A percentile compares a stretch with the other conserved stretches of the same genome.
Evolutionary conservation across 2,888 invertebrate species (phyloP).

Genomic region (Diogma glabrata): DNA sequence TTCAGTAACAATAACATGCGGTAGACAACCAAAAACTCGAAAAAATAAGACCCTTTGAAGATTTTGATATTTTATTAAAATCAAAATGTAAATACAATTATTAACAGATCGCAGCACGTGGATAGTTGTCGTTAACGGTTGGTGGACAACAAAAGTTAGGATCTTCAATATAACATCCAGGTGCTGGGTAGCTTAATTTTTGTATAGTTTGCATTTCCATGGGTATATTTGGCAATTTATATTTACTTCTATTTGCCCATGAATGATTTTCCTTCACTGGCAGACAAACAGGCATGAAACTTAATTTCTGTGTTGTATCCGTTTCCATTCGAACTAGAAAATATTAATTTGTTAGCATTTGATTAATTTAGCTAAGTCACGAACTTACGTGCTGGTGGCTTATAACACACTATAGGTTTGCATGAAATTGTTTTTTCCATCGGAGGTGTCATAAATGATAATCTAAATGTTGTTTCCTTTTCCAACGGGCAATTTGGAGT

Average conservation of each 20-base stretch:
- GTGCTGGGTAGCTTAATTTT: constrained; percentile 48
- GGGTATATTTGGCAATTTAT: constrained; percentile 27
- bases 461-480: constrained; percentile 30
- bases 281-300: constrained; percentile 39
- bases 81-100: background rate
- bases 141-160: background rate
- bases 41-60: no score
- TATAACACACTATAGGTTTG: constrained; percentile 22
- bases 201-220: constrained; percentile 45
- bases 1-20: no score
- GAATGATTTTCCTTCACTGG: constrained; percentile 29
- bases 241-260: constrained; percentile 28
- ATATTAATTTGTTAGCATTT: no score
- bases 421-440: constrained; percentile 6
- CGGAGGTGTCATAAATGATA: constrained; percentile 32
- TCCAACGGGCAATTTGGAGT: constrained; percentile 28
- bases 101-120: background rate
- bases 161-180: constrained; percentile 30
- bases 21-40: no score
- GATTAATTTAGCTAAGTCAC: no score
- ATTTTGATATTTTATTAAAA: background rate
- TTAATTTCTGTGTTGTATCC: constrained; percentile 45
- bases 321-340: constrained; percentile 29
- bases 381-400: constrained; percentile 24
- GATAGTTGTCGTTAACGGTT: background rate